phyloP scores from a whole-genome alignment of 2,888 invertebrate species.

The Melieria crassipennis region DNA sequence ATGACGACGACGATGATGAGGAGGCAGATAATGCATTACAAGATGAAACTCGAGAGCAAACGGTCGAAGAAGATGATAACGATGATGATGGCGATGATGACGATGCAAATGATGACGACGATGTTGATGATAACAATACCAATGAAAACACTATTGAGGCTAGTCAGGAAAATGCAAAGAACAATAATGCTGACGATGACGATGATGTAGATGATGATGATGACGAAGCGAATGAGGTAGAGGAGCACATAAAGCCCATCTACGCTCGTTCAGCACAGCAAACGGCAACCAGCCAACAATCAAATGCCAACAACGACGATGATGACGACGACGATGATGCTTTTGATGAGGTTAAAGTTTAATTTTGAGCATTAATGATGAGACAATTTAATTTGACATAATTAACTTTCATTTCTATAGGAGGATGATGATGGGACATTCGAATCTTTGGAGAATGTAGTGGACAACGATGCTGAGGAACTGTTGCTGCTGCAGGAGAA shows the following conservation, averaged over 20 bases:
- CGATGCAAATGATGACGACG: conserved; percentile 44
- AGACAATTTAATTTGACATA: not conserved
- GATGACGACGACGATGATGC: conserved; percentile 61
- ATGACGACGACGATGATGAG: conserved; percentile 56
- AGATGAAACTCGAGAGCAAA: conserved; percentile 49
- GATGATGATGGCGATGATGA: conserved; percentile 46
- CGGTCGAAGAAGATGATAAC: conserved; percentile 56
- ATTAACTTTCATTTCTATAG: conserved; percentile 26
- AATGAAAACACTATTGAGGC: conserved; percentile 46
- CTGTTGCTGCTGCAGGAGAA: conserved; percentile 53
- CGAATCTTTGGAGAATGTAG: conserved; percentile 61
- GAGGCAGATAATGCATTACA: conserved; percentile 54
- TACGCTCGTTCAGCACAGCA: conserved; percentile 43
- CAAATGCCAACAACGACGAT: conserved; percentile 44
- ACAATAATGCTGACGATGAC: conserved; percentile 46
- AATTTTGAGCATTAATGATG: not conserved
- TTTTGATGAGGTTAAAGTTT: conserved; percentile 66
- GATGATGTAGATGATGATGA: conserved; percentile 39
- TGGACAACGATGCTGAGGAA: conserved; percentile 63
- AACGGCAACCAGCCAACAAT: conserved; percentile 40
- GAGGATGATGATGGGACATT: conserved; percentile 61
- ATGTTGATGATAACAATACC: conserved; percentile 41
- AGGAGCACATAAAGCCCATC: conserved; percentile 19
- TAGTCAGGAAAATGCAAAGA: conserved; percentile 44
- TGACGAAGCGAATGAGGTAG: conserved; percentile 34